Percentiles rank a stretch among this genome's conserved stretches.
Evolutionary conservation across 2,797 vertebrate genomes (phyloP).

Genomic region (Sorex maritimensis): DNA sequence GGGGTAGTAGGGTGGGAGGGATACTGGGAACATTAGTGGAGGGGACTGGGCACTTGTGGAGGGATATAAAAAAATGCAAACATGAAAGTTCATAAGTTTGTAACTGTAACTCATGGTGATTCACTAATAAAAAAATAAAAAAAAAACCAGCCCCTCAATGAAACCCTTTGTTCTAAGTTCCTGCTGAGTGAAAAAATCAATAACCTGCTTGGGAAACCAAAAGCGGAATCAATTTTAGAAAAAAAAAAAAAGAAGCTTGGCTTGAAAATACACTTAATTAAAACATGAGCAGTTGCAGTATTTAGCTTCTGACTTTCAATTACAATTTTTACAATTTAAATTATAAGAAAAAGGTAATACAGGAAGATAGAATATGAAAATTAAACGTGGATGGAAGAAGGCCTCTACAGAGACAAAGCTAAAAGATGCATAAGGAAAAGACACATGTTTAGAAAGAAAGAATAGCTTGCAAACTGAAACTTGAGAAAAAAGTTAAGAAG

Average conservation of each 20-base stretch:
- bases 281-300: not conserved
- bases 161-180: not conserved
- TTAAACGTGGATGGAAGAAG: slow-evolving; percentile 8
- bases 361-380: slow-evolving; percentile 7
- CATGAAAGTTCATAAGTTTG: no score
- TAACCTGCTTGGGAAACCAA: not conserved
- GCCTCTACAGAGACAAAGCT: not conserved
- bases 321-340: slow-evolving; percentile 58
- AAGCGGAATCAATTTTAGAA: slow-evolving; percentile 31
- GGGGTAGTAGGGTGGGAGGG: no score
- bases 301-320: slow-evolving; percentile 27
- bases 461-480: not conserved
- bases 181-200: slow-evolving; percentile 9
- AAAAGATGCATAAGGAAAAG: not conserved
- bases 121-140: no score
- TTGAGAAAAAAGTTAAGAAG: slow-evolving; percentile 5
- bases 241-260: not conserved
- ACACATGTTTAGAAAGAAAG: slow-evolving; percentile 20
- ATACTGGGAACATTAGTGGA: no score
- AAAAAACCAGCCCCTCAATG: no score
- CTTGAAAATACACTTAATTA: slow-evolving; percentile 40
- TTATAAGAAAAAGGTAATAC: slow-evolving; percentile 26
- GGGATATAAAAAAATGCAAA: no score
- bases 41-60: no score
- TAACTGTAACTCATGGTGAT: no score